Evolutionary conservation across 2,888 invertebrate species (phyloP).

Genomic region (Diarsia mendica): DNA sequence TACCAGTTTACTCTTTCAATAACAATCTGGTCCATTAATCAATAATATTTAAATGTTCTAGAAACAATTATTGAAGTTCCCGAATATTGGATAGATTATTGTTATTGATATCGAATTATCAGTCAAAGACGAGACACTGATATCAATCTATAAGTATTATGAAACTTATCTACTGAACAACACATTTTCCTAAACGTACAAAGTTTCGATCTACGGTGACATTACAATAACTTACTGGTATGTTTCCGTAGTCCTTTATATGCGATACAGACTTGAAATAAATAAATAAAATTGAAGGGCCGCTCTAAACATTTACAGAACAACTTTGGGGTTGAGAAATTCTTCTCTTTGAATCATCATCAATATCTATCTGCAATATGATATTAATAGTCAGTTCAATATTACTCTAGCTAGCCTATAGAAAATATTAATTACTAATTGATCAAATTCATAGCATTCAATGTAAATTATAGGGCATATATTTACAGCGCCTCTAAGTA

Average conservation of each 20-base stretch:
- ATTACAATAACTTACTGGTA: slow-evolving; percentile 80
- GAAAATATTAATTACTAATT: not conserved
- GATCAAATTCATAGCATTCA: not conserved
- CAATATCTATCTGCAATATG: slow-evolving; percentile 38
- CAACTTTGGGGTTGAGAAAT: slow-evolving; percentile 11
- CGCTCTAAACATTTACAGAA: slow-evolving; percentile 31
- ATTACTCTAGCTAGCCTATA: not conserved
- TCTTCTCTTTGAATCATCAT: slow-evolving; percentile 15
- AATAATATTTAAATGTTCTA: slow-evolving; percentile 19
- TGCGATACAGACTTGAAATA: slow-evolving; percentile 87
- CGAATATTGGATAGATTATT: slow-evolving; percentile 23
- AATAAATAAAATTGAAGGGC: slow-evolving; percentile 53
- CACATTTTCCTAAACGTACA: slow-evolving; percentile 42
- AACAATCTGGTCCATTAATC: slow-evolving; percentile 7
- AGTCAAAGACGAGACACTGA: slow-evolving; percentile 43
- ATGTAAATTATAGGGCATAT: not conserved
- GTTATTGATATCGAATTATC: slow-evolving; percentile 60
- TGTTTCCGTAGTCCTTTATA: slow-evolving; percentile 82
- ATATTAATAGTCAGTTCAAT: not conserved
- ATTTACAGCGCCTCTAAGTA: not conserved
- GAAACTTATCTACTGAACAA: slow-evolving; percentile 51
- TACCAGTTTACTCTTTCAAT: slow-evolving; percentile 13
- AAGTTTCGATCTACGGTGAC: slow-evolving; percentile 42
- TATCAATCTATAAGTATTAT: slow-evolving; percentile 47
- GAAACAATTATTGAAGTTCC: slow-evolving; percentile 14